A percentile compares a stretch with the other conserved stretches of the same genome.
These are phyloP conservation scores for Crypturellus undulatus DNA, from an alignment of 2,113 vertebrate genomes.

Conservation along the genomic window DNA sequence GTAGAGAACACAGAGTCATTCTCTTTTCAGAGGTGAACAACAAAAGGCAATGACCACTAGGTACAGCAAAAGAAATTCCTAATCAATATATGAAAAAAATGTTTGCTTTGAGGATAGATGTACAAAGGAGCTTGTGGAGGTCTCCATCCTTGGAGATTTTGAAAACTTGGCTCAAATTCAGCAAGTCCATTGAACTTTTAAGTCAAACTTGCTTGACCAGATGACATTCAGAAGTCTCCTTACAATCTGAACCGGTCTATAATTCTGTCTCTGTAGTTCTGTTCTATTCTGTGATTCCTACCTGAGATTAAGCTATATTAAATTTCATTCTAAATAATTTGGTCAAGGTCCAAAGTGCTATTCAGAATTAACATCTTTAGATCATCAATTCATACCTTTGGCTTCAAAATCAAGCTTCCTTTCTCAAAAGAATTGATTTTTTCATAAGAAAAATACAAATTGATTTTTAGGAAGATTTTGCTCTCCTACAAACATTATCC, in stretches of 20 bases:
- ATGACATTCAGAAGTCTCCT: background rate
- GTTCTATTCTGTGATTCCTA: background rate
- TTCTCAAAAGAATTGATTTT: background rate
- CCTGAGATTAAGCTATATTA: background rate
- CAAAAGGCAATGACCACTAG: background rate
- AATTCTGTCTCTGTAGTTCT: background rate
- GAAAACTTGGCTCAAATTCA: background rate
- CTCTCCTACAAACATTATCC: background rate
- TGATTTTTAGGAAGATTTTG: background rate
- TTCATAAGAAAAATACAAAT: background rate
- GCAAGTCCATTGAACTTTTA: background rate
- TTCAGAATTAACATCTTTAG: background rate
- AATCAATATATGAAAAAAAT: background rate
- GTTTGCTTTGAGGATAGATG: background rate
- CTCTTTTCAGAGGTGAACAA: background rate
- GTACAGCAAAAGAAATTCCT: background rate
- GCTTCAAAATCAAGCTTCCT: background rate
- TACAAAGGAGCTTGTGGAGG: background rate
- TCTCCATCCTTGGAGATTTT: background rate
- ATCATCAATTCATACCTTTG: background rate
- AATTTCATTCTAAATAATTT: background rate
- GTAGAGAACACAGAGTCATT: background rate
- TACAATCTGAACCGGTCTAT: background rate
- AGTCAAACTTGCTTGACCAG: background rate
- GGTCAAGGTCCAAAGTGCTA: background rate